phyloP scores from a whole-genome alignment of 2,797 vertebrate genomes.

The Ispidina lecontei region DNA sequence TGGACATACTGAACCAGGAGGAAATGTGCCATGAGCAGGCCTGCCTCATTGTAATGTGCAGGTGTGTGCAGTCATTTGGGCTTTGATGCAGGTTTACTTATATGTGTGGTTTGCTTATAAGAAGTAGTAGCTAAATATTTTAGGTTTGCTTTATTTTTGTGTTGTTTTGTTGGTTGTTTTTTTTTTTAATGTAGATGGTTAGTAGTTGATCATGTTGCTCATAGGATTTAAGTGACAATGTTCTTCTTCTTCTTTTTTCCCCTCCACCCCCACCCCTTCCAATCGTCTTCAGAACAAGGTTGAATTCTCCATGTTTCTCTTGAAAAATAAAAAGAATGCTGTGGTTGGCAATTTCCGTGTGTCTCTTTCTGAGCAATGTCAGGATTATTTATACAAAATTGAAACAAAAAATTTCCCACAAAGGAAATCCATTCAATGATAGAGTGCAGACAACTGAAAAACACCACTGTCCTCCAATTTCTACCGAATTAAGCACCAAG shows the following conservation, averaged over 20 bases:
- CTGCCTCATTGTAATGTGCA: neutral
- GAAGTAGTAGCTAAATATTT: neutral
- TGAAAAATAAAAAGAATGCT: conserved; percentile 70
- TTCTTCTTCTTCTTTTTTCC: conserved; percentile 65
- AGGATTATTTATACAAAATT: conserved; percentile 56
- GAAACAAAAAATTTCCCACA: conserved; percentile 36
- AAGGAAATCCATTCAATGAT: conserved; percentile 36
- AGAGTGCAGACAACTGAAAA: conserved; percentile 44
- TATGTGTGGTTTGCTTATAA: neutral
- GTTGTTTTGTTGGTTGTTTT: neutral
- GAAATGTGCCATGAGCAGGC: neutral
- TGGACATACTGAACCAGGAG: neutral
- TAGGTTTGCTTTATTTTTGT: neutral
- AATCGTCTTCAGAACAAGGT: conserved; percentile 74
- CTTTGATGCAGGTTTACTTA: neutral
- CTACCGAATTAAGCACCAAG: neutral
- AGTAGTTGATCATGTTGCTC: conserved; percentile 26
- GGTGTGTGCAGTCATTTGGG: neutral
- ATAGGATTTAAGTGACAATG: conserved; percentile 67
- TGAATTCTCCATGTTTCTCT: conserved; percentile 69
- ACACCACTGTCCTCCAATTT: neutral
- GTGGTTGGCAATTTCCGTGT: conserved; percentile 50
- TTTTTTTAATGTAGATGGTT: neutral
- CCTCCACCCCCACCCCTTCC: conserved; percentile 5
- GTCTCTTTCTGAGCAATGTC: conserved; percentile 52